A percentile compares a stretch with the other conserved stretches of the same genome.
These are phyloP conservation scores for Drosophila paracracens DNA, from an alignment of 2,888 invertebrate species.

Conservation along the genomic window DNA sequence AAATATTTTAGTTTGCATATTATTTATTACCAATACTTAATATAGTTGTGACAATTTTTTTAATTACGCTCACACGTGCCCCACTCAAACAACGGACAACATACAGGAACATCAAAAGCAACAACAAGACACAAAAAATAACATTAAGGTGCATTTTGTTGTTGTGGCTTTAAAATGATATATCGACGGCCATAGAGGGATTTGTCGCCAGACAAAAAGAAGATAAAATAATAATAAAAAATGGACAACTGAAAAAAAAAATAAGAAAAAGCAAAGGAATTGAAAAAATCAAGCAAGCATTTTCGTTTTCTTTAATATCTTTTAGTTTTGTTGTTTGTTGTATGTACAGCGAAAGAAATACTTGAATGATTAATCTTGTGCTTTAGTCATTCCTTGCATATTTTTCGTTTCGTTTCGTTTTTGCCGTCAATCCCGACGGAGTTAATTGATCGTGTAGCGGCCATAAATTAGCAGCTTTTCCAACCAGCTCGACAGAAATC, in stretches of 20 bases:
- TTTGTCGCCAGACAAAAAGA: slow-evolving; percentile 52
- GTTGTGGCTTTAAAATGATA: slow-evolving; percentile 65
- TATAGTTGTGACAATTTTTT: slow-evolving; percentile 63
- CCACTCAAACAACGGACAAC: slow-evolving; percentile 11
- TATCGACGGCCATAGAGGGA: slow-evolving; percentile 73
- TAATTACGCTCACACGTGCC: slow-evolving; percentile 77
- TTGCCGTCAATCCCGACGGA: slow-evolving; percentile 4
- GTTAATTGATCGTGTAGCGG: slow-evolving; percentile 56
- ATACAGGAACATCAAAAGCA: slow-evolving; percentile 9
- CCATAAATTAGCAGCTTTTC: slow-evolving; percentile 53
- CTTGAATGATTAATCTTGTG: slow-evolving; percentile 58
- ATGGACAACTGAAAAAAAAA: neutral
- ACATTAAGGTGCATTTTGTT: slow-evolving; percentile 24
- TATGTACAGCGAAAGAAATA: slow-evolving; percentile 20
- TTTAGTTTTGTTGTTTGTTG: slow-evolving; percentile 1
- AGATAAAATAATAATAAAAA: slow-evolving; percentile 10
- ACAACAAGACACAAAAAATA: slow-evolving; percentile 12
- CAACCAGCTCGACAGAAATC: slow-evolving; percentile 8
- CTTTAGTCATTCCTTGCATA: slow-evolving; percentile 48
- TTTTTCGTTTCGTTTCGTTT: slow-evolving; percentile 12
- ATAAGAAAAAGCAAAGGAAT: slow-evolving; percentile 7
- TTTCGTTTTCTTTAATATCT: slow-evolving; percentile 17
- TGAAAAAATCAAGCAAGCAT: slow-evolving; percentile 29
- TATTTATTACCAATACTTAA: slow-evolving; percentile 77
- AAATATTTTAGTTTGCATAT: slow-evolving; percentile 49